These are phyloP conservation scores for Dendrocincla tyrannina DNA, from an alignment of 2,797 vertebrate genomes.

Conservation along the genomic window DNA sequence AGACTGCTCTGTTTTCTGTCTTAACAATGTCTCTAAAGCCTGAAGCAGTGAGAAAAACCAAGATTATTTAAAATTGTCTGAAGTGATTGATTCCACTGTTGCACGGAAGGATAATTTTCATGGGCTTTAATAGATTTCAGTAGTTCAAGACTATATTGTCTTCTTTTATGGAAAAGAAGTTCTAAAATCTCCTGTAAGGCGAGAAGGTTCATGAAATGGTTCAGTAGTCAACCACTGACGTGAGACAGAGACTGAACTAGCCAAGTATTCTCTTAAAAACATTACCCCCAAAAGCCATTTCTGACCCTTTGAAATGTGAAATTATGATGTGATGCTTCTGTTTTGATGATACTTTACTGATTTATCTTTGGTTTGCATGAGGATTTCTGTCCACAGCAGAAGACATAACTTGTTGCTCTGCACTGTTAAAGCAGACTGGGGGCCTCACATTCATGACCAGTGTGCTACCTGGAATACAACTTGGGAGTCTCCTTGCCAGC, in stretches of 20 bases:
- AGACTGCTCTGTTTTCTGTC: conserved; percentile 3
- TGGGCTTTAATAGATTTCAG: background rate
- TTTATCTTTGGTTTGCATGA: background rate
- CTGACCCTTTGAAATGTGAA: background rate
- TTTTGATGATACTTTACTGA: background rate
- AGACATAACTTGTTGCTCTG: background rate
- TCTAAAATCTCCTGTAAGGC: background rate
- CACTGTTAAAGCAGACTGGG: background rate
- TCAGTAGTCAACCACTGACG: background rate
- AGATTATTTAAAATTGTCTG: background rate
- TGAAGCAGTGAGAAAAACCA: background rate
- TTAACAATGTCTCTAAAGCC: background rate
- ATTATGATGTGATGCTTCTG: background rate
- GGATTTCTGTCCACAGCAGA: background rate
- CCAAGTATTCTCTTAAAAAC: background rate
- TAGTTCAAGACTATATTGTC: background rate
- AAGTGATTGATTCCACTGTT: background rate
- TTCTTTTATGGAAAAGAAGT: background rate
- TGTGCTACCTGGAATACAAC: background rate
- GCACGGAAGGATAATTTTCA: background rate
- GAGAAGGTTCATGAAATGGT: background rate
- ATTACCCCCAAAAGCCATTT: background rate
- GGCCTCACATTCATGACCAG: background rate
- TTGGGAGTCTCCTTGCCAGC: background rate
- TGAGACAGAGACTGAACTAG: background rate